Evolutionary conservation across 2,113 vertebrate genomes (phyloP).

Genomic region (Rhineura floridana): DNA sequence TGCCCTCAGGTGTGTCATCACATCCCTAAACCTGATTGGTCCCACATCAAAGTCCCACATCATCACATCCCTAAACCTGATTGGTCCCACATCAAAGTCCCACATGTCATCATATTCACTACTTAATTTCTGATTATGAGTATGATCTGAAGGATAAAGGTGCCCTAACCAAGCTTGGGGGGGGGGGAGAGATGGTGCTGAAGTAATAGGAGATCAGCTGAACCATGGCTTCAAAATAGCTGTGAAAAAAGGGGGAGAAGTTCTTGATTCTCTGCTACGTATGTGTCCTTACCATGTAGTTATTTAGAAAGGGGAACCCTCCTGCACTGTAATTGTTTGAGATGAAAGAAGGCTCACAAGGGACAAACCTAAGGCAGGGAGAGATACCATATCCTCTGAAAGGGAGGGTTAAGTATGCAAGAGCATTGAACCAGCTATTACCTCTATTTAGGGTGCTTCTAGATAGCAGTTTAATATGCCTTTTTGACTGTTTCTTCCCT

Average conservation of each 20-base stretch:
- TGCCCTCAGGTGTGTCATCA: background rate
- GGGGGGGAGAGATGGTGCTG: background rate
- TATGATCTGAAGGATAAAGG: background rate
- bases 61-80: no score
- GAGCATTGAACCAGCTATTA: background rate
- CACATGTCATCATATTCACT: no score
- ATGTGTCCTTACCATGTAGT: no score
- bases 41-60: no score
- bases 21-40: background rate
- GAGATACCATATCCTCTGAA: background rate
- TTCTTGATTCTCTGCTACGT: background rate
- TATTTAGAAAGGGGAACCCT: no score
- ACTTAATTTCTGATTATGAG: no score
- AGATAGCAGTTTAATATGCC: no score
- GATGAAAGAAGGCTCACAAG: background rate
- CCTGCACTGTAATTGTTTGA: background rate
- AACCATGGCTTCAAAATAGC: background rate
- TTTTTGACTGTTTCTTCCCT: no score
- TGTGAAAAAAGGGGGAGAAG: background rate
- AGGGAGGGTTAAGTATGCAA: background rate
- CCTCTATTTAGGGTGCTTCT: no score
- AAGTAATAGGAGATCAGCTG: background rate
- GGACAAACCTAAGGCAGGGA: background rate
- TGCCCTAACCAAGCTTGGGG: background rate
- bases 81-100: no score